A percentile compares a stretch with the other conserved stretches of the same genome.
phyloP scores from a whole-genome alignment of 92 coral and sea anemone genomes.

The Heteractis magnifica region DNA sequence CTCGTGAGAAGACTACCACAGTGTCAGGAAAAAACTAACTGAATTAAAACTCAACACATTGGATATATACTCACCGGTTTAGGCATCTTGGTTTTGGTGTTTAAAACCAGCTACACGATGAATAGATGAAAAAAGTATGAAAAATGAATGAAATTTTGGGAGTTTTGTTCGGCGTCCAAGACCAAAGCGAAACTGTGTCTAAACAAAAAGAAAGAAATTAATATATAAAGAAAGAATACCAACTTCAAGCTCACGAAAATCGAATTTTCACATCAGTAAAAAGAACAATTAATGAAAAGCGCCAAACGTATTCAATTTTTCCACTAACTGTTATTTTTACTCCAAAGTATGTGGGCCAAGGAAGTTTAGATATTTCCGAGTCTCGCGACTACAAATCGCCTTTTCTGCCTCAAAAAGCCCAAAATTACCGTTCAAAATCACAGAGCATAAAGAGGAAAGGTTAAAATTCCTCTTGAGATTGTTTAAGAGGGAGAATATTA shows the following conservation, averaged over 20 bases:
- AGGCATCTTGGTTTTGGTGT: conserved; percentile 45
- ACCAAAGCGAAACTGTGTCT: conserved; percentile 4
- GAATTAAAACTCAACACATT: not conserved
- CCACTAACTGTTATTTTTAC: not conserved
- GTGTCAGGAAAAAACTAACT: not conserved
- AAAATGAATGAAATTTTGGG: conserved; percentile 10
- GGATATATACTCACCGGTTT: conserved; percentile 42
- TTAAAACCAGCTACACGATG: not conserved
- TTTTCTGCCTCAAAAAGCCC: not conserved
- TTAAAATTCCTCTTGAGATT: not conserved
- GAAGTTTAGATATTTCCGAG: conserved; percentile 3
- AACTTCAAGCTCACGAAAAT: not conserved
- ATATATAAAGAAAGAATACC: not conserved
- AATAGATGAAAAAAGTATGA: not conserved
- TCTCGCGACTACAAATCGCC: not conserved
- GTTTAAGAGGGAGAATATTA: not conserved
- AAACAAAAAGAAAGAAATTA: not conserved
- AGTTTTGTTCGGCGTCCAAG: not conserved
- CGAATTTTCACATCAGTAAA: not conserved
- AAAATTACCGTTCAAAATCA: not conserved
- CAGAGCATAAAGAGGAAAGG: conserved; percentile 2
- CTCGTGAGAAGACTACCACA: not conserved
- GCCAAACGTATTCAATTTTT: not conserved
- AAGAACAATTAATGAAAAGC: not conserved
- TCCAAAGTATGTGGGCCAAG: not conserved